Evolutionary conservation across 2,888 invertebrate species (phyloP), one percentile per base, ranked within the genome.

Genomic region (Acholoe squamosa): DNA sequence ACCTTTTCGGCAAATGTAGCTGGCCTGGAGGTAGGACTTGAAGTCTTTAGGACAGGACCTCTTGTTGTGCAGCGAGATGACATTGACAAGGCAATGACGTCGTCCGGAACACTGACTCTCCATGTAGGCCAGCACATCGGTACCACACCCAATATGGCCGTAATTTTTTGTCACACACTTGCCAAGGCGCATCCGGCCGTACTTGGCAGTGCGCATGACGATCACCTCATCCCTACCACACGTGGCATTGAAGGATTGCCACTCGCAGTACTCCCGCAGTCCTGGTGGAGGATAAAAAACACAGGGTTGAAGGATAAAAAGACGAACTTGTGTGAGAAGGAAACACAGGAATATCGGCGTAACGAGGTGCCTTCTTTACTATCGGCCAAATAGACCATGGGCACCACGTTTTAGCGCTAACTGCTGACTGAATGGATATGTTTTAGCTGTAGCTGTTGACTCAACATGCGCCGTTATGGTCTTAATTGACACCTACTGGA

Each of bases 91-190:
- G 89, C 92, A 92, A 19, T 31, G 34, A 51, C 89, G 84, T 33
- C 90, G 88, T 0, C 89, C 89, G 22, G 89, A 89, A 54, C 91
- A 91, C 67, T 89, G 67, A 56, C 77, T 52, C 80, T 92, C 91
- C 67, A 92, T 89, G 84, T 91, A 89, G 43, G 86, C 52, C 90
- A 90, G 91, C 52, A 92, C 92, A 84, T 92, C 92, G 22, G 91
- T 91, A 43, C 90, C 91, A 89, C 92, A 92, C 51, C 92, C 92
- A 33, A 92, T 91, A 54, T 92, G 90, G 19, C 92, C 92, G 80
- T 91, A 92, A 86, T 91, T 89, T 71, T 91, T 89, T 28, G 90
- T 92, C 71, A 92, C 91, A 56, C 92, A 92, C 51, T 89, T 90
- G 25, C 92, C 92, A 22, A 92, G 90, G 31, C 31, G 34, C 92